Conservation (phyloP, 2,797 vertebrate species). For the Megaceryle alcyon region DNA sequence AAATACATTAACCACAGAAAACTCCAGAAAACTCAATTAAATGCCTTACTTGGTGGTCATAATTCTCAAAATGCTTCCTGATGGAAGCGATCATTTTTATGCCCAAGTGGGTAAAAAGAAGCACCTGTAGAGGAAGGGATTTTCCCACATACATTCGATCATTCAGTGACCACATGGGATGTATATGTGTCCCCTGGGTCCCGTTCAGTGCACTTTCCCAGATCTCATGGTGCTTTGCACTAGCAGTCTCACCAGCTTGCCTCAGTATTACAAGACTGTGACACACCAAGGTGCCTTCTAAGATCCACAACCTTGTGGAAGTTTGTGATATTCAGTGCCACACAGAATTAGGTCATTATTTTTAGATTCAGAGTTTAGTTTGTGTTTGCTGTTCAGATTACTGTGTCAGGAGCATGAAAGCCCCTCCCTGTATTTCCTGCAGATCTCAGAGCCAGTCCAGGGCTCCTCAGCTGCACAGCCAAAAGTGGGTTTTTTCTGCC, state of each 20-base stretch:
- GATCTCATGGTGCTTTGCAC: background rate
- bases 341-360: background rate
- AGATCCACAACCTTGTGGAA: background rate
- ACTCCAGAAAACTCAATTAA: background rate
- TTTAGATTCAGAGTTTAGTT: background rate
- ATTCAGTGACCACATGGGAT: background rate
- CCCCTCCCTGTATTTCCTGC: background rate
- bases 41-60: background rate
- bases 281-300: background rate
- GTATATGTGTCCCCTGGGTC: background rate
- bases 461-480: background rate
- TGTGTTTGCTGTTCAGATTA: background rate
- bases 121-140: background rate
- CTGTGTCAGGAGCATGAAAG: background rate
- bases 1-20: background rate
- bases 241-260: background rate
- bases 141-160: background rate
- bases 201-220: background rate
- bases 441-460: background rate
- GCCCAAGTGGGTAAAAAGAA: background rate
- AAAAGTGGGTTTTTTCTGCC: background rate
- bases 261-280: accelerated
- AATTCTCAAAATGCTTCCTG: background rate
- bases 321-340: background rate
- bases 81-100: background rate